phyloP scores from a whole-genome alignment of 2,888 invertebrate genomes.

The Gryllus longicercus region DNA sequence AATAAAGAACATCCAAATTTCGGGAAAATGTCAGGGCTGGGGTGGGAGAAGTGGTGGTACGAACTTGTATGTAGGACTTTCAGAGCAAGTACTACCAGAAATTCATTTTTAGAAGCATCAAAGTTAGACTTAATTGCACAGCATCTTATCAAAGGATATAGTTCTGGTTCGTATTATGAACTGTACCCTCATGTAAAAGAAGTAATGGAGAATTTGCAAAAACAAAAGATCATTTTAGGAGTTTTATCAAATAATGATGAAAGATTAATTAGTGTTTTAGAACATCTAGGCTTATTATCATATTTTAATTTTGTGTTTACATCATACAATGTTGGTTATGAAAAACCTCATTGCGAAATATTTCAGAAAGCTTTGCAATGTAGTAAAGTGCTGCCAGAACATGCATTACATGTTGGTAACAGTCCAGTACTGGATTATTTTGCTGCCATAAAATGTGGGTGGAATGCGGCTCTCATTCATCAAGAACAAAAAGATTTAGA shows the following conservation, averaged over 20 bases:
- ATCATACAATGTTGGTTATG: background rate
- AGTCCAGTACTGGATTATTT: background rate
- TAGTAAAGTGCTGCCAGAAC: background rate
- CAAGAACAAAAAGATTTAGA: background rate
- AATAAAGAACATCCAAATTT: conserved; percentile 11
- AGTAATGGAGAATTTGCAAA: background rate
- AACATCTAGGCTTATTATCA: background rate
- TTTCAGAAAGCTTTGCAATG: conserved; percentile 3
- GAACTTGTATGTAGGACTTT: background rate
- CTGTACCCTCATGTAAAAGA: background rate
- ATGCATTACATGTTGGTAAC: conserved; percentile 18
- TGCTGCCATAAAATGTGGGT: background rate
- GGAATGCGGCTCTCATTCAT: conserved; percentile 19
- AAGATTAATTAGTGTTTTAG: background rate
- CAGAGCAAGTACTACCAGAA: background rate
- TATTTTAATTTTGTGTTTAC: conserved; percentile 12
- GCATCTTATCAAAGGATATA: background rate
- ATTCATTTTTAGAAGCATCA: too few species aligned
- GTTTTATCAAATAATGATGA: conserved; percentile 23
- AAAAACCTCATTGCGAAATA: conserved; percentile 12
- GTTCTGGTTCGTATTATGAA: background rate
- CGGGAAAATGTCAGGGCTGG: background rate
- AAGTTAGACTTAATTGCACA: background rate
- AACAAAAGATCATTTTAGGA: background rate
- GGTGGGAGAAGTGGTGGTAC: conserved; percentile 21